Evolutionary conservation across 2,888 invertebrate species (phyloP).

Genomic region (Nemotelus pantherinus): DNA sequence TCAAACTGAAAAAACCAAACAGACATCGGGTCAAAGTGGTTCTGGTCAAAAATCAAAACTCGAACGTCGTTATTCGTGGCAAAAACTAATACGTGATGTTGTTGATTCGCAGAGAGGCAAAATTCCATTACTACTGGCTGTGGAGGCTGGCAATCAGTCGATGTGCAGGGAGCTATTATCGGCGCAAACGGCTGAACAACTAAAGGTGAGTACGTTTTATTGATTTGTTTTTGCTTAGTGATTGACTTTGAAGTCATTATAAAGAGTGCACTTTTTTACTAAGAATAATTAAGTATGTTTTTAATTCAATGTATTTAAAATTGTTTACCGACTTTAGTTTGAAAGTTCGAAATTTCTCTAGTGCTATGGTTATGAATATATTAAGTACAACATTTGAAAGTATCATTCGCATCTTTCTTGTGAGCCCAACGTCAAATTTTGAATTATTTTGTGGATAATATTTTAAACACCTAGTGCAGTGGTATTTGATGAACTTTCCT

Average conservation of each 20-base stretch:
- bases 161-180: slow-evolving; percentile 93
- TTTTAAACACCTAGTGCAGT: too few species aligned
- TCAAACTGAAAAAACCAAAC: slow-evolving; percentile 38
- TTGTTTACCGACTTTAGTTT: neutral
- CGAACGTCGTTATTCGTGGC: slow-evolving; percentile 62
- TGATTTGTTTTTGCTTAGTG: neutral
- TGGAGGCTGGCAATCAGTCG: slow-evolving; percentile 94
- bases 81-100: slow-evolving; percentile 70
- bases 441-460: too few species aligned
- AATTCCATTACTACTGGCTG: slow-evolving; percentile 91
- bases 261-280: neutral
- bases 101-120: slow-evolving; percentile 83
- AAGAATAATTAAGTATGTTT: neutral
- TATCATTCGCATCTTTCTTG: too few species aligned
- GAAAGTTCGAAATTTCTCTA: too few species aligned
- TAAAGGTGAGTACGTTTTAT: slow-evolving; percentile 68
- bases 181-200: slow-evolving; percentile 87
- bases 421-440: too few species aligned
- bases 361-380: too few species aligned
- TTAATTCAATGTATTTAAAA: too few species aligned
- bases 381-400: too few species aligned
- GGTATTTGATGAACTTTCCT: too few species aligned
- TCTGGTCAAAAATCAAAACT: slow-evolving; percentile 51
- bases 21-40: slow-evolving; percentile 17
- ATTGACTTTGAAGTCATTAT: neutral